These are phyloP conservation scores for Orchesellides sinensis DNA, from an alignment of 2,888 invertebrate species.

Conservation along the genomic window DNA sequence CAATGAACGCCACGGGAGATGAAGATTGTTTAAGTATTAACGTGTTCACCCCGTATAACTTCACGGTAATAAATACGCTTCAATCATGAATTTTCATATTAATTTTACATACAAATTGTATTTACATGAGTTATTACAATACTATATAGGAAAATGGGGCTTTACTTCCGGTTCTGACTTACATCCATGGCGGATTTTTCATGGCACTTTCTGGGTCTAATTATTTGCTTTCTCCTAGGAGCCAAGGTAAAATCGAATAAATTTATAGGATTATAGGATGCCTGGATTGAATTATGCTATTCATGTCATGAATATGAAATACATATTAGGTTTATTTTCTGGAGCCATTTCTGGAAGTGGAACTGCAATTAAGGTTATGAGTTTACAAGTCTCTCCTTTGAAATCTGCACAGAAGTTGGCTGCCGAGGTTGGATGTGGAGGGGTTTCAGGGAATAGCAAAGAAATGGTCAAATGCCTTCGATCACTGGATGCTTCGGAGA, in stretches of 20 bases:
- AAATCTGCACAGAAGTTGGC: constrained; percentile 9
- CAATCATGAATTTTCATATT: neutral
- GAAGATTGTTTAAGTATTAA: constrained; percentile 42
- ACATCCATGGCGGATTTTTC: constrained; percentile 40
- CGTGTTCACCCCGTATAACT: constrained; percentile 18
- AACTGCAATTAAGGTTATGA: constrained; percentile 32
- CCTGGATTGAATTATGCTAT: no score
- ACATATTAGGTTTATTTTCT: constrained; percentile 24
- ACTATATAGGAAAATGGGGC: neutral
- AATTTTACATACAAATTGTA: no score
- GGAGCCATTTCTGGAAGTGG: constrained; percentile 51
- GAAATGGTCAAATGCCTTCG: constrained; percentile 32
- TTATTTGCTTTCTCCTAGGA: constrained; percentile 30
- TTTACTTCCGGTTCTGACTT: constrained; percentile 23
- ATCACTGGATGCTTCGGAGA: neutral
- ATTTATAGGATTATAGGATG: no score
- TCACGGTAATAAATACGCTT: neutral
- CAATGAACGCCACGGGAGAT: neutral
- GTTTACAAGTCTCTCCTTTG: constrained; percentile 7
- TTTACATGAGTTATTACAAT: neutral
- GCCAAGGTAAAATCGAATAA: constrained; percentile 1
- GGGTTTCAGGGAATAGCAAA: neutral
- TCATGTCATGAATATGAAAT: no score
- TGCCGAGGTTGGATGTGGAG: constrained; percentile 20
- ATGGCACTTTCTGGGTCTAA: constrained; percentile 16